Evolutionary conservation across 2,797 vertebrate species (phyloP).

Genomic region (Rhadinocentrus ornatus): DNA sequence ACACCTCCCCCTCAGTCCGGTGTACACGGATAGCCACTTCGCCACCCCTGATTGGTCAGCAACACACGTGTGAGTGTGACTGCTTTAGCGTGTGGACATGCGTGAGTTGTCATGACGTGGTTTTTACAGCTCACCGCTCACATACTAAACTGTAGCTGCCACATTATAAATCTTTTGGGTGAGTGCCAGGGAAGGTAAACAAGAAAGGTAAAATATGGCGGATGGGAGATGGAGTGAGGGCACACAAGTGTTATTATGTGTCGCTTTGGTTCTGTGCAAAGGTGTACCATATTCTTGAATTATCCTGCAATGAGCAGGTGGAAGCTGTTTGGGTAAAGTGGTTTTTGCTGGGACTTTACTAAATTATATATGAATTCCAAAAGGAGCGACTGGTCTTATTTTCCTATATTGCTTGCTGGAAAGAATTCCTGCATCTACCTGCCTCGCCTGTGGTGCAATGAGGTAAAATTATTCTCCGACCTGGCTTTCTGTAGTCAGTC

Average conservation of each 20-base stretch:
- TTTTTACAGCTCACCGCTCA: slow-evolving; percentile 78
- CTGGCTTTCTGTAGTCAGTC: slow-evolving; percentile 52
- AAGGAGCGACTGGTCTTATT: slow-evolving; percentile 48
- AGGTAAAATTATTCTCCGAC: slow-evolving; percentile 90
- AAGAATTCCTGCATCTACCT: slow-evolving; percentile 90
- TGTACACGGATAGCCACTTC: background rate
- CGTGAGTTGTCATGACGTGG: slow-evolving; percentile 81
- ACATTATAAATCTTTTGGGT: slow-evolving; percentile 81
- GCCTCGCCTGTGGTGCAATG: slow-evolving; percentile 84
- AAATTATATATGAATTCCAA: slow-evolving; percentile 38
- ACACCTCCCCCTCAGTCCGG: slow-evolving; percentile 4
- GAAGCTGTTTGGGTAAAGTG: slow-evolving; percentile 31
- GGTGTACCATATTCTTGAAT: slow-evolving; percentile 70
- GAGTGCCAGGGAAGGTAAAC: slow-evolving; percentile 67
- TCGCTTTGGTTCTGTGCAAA: slow-evolving; percentile 45
- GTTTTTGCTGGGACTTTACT: slow-evolving; percentile 16
- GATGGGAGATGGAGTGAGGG: slow-evolving; percentile 42
- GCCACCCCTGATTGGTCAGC: slow-evolving; percentile 42
- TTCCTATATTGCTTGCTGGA: slow-evolving; percentile 82
- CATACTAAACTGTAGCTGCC: slow-evolving; percentile 80
- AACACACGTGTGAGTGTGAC: slow-evolving; percentile 16
- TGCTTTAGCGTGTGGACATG: slow-evolving; percentile 60
- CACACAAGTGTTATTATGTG: slow-evolving; percentile 56
- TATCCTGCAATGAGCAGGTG: slow-evolving; percentile 62
- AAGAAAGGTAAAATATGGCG: slow-evolving; percentile 64